Base-by-base conservation (phyloP, 2,888 invertebrate genomes). In the Nasonovia ribisnigri region DNA sequence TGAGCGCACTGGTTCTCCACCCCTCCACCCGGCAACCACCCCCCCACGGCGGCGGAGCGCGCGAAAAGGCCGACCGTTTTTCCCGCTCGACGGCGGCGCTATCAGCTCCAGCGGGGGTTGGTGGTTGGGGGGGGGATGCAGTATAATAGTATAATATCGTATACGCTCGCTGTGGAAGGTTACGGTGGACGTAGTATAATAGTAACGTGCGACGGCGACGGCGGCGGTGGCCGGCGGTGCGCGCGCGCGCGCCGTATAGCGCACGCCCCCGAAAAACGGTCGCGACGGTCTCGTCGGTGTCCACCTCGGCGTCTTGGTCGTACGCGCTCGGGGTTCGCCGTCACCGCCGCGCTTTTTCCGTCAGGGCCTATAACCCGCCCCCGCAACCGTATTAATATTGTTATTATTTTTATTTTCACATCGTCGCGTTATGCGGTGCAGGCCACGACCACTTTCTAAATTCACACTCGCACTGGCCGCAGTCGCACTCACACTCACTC, bases 191-290 rank as follows among this genome's bases (percentile, higher is more conserved):
- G 77, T 77, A 77, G 77, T 77, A n/a, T n/a, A 77, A 77, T 77
- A 77, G 77, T 77, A 46, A 16, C 46, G 86, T 86, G 11, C 11
- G 43, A 43, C 36, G 36, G 88, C 54, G 87, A 3, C 42, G 54
- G 88, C 51, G 51, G 51, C 29, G 89, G 89, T n/a, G 48, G 87
- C 16, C 29, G 43, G 86, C 43, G 77, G 77, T n/a, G n/a, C 26
- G 86, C 48, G 86, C 84, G 77, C 36, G 77, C 77, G 36, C 77
- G 20, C 36, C 16, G 6, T n/a, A n/a, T 36, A 77, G 77, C 87
- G 88, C 48, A 88, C 88, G 8, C 51, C 51, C 87, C 88, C 88
- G 51, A 48, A 51, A 51, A 88, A 88, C 88, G 36, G 88, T 88
- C 51, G 88, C 88, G 86, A 6, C 43, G 84, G 36, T 36, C 46